Base-by-base conservation (phyloP, 2,113 vertebrate species). In the Lasiurus borealis region DNA sequence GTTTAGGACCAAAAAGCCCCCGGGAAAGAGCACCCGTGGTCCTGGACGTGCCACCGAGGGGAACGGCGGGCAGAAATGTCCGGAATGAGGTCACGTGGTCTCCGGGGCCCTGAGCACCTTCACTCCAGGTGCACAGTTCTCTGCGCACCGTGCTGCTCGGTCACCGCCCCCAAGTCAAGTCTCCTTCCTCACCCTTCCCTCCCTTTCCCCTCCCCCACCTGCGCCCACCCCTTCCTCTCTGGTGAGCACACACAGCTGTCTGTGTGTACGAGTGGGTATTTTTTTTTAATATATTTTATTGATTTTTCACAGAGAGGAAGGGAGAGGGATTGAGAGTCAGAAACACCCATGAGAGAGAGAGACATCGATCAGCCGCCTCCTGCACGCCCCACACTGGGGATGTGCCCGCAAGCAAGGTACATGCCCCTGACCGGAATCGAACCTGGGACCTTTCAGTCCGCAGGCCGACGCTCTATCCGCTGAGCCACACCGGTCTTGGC, bases 61-160 rank as follows among this genome's bases (percentile, higher is more conserved):
- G 50, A 44, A 14, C 31, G 23, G 27, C 46, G 10, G 2, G n/a
- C 2, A 14, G 48, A 29, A 40, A 46, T 5, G 19, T 57, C 48
- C 4, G 8, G 48, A 54, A 40, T 0, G 75, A 50, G 21, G 11
- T 3, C 15, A 0, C 6, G 6, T 6, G 2, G n/a, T 31, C 34
- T 1, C 25, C 11, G 0, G 23, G 66, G 31, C 40, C 3, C 14
- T 11, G 3, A 19, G 15, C 1, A 3, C 16, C 18, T 14, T 50
- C 15, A 34, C 16, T 18, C 48, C 73, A 31, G 14, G 68, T 4
- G 73, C 4, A 18, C 44, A 18, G 2, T 29, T 19, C 44, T 76
- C 27, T 76, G 46, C 10, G 1, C 15, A 31, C 27, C 9, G 7
- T 2, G 14, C 12, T 31, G 73, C 31, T 27, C 1, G 44, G 4